Evolutionary conservation across 1,140 invertebrate species (phyloP), one percentile per base, ranked within the genome.

Genomic region (Brachionus sp.): DNA sequence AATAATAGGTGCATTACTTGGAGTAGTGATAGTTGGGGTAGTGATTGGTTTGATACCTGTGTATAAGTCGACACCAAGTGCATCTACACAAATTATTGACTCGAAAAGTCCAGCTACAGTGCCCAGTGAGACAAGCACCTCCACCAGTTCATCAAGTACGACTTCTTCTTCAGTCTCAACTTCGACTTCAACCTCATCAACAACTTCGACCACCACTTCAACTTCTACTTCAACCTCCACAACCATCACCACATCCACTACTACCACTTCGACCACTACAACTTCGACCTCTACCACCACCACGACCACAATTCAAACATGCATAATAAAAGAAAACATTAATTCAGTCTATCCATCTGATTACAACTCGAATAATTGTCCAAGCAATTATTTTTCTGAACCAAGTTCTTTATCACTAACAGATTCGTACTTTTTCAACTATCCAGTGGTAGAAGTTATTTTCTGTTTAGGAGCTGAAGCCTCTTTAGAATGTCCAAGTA

Each of bases 281-380:
- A 80, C 50, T 62, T 10, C 35, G 7, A 62, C 50, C 6, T 29
- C 33, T 3, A 66, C 2, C 13, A 62, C 50, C 25, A 25, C 33
- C 5, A 66, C 35, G 57, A 57, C 77, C 16, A 80, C 77, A 25
- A 80, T 42, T n/a, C 77, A 80, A 44, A 57, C 77, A 42, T 62
- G 50, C 37, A 80, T 80, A 19, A 23, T 80, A 7, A 80, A 62
- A 37, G 12, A 5, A 62, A 12, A 44, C 9, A 57, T 80, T 0
- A 75, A 75, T 10, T 75, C 70, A n/a, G 29, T 80, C 13, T 29
- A 39, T n/a, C 77, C 77, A 39, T 80, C 62, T 25, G 37, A 37
- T 7, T 80, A 57, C 50, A 80, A 80, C 25, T 25, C n/a, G 3
- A 66, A 80, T 80, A 10, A 7, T 5, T 80, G 77, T 80, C 77